Evolutionary conservation across 1,140 invertebrate species (phyloP), one percentile per base, ranked within the genome.

Genomic region (Armadillidium nasatum): DNA sequence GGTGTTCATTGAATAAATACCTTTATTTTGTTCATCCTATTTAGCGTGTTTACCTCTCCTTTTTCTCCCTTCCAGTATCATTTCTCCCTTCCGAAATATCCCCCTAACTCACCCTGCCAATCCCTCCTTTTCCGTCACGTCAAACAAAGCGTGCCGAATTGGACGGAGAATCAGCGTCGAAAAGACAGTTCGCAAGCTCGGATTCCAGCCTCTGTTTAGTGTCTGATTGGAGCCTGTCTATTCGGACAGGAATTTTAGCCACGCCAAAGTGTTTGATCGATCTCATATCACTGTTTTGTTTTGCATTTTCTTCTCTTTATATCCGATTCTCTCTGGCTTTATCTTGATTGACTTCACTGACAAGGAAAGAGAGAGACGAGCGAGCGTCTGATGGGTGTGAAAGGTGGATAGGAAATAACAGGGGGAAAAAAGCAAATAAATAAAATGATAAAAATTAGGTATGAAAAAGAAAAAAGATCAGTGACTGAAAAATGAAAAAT

Each of bases 111-210:
- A 3, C 50, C 19, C 50, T 60, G 0, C 19, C 50, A 15, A 13
- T 60, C 50, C 19, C 50, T 60, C 50, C 19, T 19, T 60, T 19
- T 60, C 50, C 19, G 50, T 60, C 50, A 60, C 50, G 11, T 19
- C 50, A 60, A 15, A 60, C 50, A 13, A 60, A 60, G 50, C 50
- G 50, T 60, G 50, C 50, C 50, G 50, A 60, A 60, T 60, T 19
- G 19, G 50, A 60, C 50, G 19, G 50, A 19, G 19, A 19, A 15
- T 60, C 50, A 60, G 19, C 50, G 50, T 33, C 33, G 33, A 33
- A 33, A 19, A 60, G 50, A 60, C 50, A 60, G 50, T 60, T 60
- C 50, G 11, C 11, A 19, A 19, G 19, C 50, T 13, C 11, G 11
- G 11, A 13, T 60, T 60, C 50, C 50, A 60, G 19, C 19, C 50